These are phyloP conservation scores for Zonitis immaculata DNA, from an alignment of 2,888 invertebrate species.

Conservation along the genomic window DNA sequence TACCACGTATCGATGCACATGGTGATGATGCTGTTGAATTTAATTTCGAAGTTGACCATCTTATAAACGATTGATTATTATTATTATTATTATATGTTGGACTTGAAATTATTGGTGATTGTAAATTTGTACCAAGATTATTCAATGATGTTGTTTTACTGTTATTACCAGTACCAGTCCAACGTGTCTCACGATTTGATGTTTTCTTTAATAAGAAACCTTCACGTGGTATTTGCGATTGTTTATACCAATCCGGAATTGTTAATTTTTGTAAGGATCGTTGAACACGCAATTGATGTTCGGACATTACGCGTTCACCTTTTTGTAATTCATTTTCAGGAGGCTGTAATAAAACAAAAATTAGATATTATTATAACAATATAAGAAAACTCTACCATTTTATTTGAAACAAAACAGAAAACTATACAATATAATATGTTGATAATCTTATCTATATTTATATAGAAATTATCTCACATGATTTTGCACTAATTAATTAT, in stretches of 20 bases:
- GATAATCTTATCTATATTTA: slow-evolving; percentile 10
- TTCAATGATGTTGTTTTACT: slow-evolving; percentile 84
- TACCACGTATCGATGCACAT: slow-evolving; percentile 68
- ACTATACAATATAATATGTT: slow-evolving; percentile 8
- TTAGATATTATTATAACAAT: background rate
- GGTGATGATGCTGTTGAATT: slow-evolving; percentile 71
- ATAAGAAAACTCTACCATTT: slow-evolving; percentile 6
- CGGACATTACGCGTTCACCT: slow-evolving; percentile 81
- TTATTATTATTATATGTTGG: slow-evolving; percentile 37
- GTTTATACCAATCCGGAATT: slow-evolving; percentile 91
- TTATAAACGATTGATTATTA: slow-evolving; percentile 51
- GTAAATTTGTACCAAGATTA: slow-evolving; percentile 57
- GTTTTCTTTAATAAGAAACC: slow-evolving; percentile 79
- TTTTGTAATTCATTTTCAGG: slow-evolving; percentile 93
- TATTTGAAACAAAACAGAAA: slow-evolving; percentile 5
- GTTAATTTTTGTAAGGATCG: slow-evolving; percentile 90
- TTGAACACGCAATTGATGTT: slow-evolving; percentile 90
- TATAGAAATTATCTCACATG: slow-evolving; percentile 10
- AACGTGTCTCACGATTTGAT: slow-evolving; percentile 53
- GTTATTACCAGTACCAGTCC: slow-evolving; percentile 49
- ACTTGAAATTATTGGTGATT: slow-evolving; percentile 44
- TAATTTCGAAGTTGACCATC: slow-evolving; percentile 72
- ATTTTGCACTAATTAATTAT: background rate
- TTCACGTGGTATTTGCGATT: slow-evolving; percentile 66
- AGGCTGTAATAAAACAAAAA: slow-evolving; percentile 60